Percentiles rank a stretch among this genome's conserved stretches.
phyloP scores from a whole-genome alignment of 2,888 invertebrate genomes.

The Glaucopsyche alexis region DNA sequence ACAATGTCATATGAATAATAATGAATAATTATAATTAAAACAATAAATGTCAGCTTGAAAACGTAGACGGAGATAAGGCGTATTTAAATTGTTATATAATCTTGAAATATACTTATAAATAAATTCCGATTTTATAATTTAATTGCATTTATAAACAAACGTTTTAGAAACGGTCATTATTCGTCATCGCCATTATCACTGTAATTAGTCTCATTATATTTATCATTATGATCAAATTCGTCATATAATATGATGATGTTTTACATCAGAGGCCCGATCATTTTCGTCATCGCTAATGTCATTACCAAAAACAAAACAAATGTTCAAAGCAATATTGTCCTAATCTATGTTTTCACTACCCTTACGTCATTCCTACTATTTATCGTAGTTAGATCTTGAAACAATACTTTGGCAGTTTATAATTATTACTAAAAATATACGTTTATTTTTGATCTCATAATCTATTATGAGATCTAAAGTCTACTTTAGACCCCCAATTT shows the following conservation, averaged over 20 bases:
- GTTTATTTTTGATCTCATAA: too few relatives aligned
- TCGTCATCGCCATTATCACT: not conserved
- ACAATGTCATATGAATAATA: too few relatives aligned
- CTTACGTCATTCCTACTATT: conserved; percentile 1
- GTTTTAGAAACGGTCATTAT: not conserved
- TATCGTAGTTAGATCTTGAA: not conserved
- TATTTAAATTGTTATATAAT: not conserved
- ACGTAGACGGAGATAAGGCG: too few relatives aligned
- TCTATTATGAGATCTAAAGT: too few relatives aligned
- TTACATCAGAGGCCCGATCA: not conserved
- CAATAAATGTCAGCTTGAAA: too few relatives aligned
- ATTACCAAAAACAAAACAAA: conserved; percentile 4
- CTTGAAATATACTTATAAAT: not conserved
- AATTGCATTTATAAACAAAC: not conserved
- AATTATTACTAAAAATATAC: not conserved
- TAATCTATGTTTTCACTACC: not conserved
- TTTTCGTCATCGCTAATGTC: not conserved
- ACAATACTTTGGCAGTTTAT: not conserved
- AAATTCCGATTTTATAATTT: not conserved
- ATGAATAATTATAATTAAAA: too few relatives aligned
- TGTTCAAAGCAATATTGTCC: not conserved
- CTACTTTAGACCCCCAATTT: too few relatives aligned
- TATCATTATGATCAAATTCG: not conserved
- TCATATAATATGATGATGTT: not conserved
- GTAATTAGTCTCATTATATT: not conserved